These are phyloP conservation scores for Epistrophella euchroma DNA, from an alignment of 2,888 invertebrate genomes.

Conservation along the genomic window DNA sequence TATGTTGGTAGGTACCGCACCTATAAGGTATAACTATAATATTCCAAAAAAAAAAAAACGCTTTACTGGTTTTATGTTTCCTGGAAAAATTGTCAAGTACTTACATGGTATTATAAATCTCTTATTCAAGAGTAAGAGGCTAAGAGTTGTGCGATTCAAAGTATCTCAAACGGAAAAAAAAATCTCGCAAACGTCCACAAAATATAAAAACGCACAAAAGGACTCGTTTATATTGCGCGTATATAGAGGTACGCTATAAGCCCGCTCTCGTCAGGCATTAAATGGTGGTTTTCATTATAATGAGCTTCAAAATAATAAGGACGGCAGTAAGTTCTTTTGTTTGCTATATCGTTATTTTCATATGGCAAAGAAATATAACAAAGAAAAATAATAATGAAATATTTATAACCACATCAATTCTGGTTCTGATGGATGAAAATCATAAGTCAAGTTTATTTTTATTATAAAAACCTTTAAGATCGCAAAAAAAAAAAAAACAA, in stretches of 20 bases:
- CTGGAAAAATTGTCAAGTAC: slow-evolving; percentile 59
- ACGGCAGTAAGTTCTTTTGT: not conserved
- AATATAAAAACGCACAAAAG: slow-evolving; percentile 49
- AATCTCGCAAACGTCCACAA: slow-evolving; percentile 54
- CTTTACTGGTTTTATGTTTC: slow-evolving; percentile 49
- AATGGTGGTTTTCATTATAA: slow-evolving; percentile 60
- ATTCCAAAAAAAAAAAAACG: slow-evolving; percentile 23
- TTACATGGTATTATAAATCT: slow-evolving; percentile 49
- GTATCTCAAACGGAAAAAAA: slow-evolving; percentile 60
- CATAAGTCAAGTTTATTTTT: not conserved
- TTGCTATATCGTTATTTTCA: not conserved
- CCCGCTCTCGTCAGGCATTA: slow-evolving; percentile 53
- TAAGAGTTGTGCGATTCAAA: slow-evolving; percentile 58
- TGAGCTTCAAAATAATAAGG: slow-evolving; percentile 17
- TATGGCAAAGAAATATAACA: not conserved
- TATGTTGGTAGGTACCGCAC: not conserved
- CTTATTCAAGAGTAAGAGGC: slow-evolving; percentile 41
- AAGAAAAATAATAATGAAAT: slow-evolving; percentile 16
- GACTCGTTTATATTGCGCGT: slow-evolving; percentile 38
- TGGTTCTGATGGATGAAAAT: not conserved
- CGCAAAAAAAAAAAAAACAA: not conserved
- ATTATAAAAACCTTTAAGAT: not conserved
- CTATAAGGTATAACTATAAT: slow-evolving; percentile 15
- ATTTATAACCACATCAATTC: slow-evolving; percentile 19
- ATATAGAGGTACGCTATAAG: slow-evolving; percentile 2